Base-by-base conservation (phyloP, 2,888 invertebrate species). In the Lordiphosa andalusiaca region DNA sequence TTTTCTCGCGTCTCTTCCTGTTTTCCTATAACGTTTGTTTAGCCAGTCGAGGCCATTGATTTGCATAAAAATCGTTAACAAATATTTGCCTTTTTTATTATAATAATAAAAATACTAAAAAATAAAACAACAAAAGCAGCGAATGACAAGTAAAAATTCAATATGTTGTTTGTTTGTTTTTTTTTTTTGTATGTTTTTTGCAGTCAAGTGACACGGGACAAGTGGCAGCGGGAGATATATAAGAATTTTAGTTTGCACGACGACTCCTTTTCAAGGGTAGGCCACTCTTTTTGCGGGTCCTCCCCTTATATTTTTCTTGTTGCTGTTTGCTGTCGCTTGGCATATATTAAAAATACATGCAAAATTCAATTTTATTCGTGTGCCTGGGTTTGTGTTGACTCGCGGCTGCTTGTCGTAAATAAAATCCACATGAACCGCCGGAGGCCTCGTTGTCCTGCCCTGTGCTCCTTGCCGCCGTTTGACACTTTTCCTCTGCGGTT, bases 131-230 rank as follows among this genome's bases (percentile, higher is more conserved):
- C 54, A 40, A 33, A 12, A 38, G 40, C 40, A n/a, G 30, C 40
- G 9, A 53, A 46, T 48, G 60, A 64, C 68, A 67, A 66, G 57
- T 65, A 69, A 64, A 68, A 78, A 67, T 67, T 78, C 71, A 75
- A 82, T 73, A 75, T 82, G 78, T 71, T 82, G 78, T 71, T 78
- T 73, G n/a, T n/a, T n/a, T n/a, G n/a, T n/a, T n/a, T n/a, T n/a
- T n/a, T n/a, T n/a, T n/a, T n/a, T n/a, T n/a, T n/a, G n/a, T n/a
- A n/a, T n/a, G n/a, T n/a, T n/a, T 35, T 39, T 3, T 49, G 16
- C 10, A 38, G 21, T 30, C 12, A n/a, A 6, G 30, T 33, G 12
- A 10, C 16, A 4, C 9, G 13, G 48, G 37, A 25, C 39, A 33
- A 40, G 21, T 33, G 30, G n/a, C n/a, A 4, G 12, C 9, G 30